A percentile compares a stretch with the other conserved stretches of the same genome.
phyloP scores from a whole-genome alignment of 2,113 vertebrate species.

The Eulemur rufifrons region DNA sequence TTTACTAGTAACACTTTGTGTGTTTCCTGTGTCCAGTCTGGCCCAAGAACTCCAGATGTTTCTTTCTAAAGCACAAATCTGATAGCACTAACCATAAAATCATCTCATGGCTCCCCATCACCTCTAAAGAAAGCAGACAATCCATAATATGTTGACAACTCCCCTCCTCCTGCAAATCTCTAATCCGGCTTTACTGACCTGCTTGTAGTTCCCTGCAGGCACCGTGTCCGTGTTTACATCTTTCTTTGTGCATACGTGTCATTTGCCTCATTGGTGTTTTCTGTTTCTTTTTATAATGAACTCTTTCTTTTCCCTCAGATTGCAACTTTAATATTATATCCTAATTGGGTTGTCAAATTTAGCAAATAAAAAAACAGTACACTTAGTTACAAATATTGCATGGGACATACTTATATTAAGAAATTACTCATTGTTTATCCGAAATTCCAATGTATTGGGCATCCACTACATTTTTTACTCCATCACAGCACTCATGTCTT shows the following conservation, averaged over 20 bases:
- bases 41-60: neutral
- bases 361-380: neutral
- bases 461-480: neutral
- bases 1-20: neutral
- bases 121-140: neutral
- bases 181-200: neutral
- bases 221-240: neutral
- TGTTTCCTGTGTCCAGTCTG: neutral
- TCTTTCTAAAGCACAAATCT: neutral
- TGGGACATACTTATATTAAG: neutral
- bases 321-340: neutral
- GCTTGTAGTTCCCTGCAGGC: neutral
- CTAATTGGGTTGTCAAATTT: neutral
- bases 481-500: neutral
- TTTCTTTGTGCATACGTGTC: neutral
- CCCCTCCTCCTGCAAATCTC: neutral
- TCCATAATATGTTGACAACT: neutral
- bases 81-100: neutral
- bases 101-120: neutral
- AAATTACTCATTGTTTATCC: neutral
- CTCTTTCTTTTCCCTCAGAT: neutral
- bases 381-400: neutral
- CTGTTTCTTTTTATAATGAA: neutral
- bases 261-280: neutral
- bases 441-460: neutral